Base-by-base conservation (phyloP, 2,888 invertebrate species). In the Mechanitis mazaeus region DNA sequence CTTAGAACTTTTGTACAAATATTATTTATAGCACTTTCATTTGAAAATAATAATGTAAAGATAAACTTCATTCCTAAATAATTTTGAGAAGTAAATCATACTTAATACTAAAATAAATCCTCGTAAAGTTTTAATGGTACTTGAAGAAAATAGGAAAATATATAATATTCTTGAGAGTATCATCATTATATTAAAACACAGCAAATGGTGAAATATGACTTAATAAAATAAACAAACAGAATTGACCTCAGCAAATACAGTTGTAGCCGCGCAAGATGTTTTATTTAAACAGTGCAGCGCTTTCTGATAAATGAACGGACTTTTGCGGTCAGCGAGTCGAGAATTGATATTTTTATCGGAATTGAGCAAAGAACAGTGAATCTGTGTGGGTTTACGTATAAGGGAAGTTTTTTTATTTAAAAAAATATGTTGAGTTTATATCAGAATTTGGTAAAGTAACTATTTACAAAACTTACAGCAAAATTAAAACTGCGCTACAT, bases 301-400 rank as follows among this genome's bases (percentile, higher is more conserved):
- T 69, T 68, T 65, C 73, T 76, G 76, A 77, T 75, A 82, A 85
- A 85, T 81, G 83, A 78, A 80, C 77, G 74, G 75, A 72, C 68
- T 69, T 68, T 70, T 71, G 73, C 76, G 78, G 74, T 76, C 80
- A 77, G 72, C 72, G 77, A 74, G 72, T 75, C 79, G 83, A 79
- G 82, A 84, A 85, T 83, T 86, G 85, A 85, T 86, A 85, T 85
- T 84, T 85, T 79, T 83, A 77, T 83, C 75, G 73, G 61, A 60
- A 54, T 38, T 53, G 57, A 33, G 28, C 56, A 45, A 53, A 59
- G 59, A 56, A 56, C 33, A 56, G 56, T 31, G 47, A 54, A 54
- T 61, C 31, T 31, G 31, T 50, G 7, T 28, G 31, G 3, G 2
- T 50, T 31, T 31, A 28, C 31, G 31, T 50, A 5, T 28, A 50